Evolutionary conservation across 2,113 vertebrate species (phyloP).

Genomic region (Nesoenas mayeri): DNA sequence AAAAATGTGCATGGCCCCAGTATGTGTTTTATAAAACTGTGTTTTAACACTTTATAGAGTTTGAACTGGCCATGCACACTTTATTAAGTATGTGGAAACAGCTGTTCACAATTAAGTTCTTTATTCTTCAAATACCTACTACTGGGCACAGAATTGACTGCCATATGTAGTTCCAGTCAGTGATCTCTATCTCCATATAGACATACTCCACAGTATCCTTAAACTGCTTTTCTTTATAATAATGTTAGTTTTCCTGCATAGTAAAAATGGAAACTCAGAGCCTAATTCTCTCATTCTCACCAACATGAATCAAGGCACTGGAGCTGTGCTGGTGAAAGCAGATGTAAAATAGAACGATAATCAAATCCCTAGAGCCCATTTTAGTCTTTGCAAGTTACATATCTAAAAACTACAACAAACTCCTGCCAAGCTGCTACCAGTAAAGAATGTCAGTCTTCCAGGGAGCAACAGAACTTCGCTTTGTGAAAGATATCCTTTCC

Average conservation of each 20-base stretch:
- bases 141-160: constrained; percentile 33
- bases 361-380: not conserved
- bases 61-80: constrained; percentile 42
- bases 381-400: not conserved
- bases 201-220: constrained; percentile 3
- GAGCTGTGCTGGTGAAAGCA: constrained; percentile 15
- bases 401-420: constrained; percentile 32
- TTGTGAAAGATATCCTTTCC: not conserved
- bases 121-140: constrained; percentile 63
- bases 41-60: constrained; percentile 57
- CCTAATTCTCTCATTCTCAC: not conserved
- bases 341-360: not conserved
- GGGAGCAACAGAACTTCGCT: not conserved
- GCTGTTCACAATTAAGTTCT: constrained; percentile 59
- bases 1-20: constrained; percentile 15
- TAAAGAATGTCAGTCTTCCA: not conserved
- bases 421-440: not conserved
- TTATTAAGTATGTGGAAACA: constrained; percentile 63
- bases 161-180: constrained; percentile 34
- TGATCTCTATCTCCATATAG: constrained; percentile 35
- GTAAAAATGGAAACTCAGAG: not conserved
- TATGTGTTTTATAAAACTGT: constrained; percentile 32
- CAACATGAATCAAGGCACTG: not conserved
- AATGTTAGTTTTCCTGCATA: constrained; percentile 29
- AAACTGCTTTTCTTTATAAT: not conserved